A percentile compares a stretch with the other conserved stretches of the same genome.
phyloP scores from a whole-genome alignment of 2,797 vertebrate species.

The Rousettus madagascariensis region DNA sequence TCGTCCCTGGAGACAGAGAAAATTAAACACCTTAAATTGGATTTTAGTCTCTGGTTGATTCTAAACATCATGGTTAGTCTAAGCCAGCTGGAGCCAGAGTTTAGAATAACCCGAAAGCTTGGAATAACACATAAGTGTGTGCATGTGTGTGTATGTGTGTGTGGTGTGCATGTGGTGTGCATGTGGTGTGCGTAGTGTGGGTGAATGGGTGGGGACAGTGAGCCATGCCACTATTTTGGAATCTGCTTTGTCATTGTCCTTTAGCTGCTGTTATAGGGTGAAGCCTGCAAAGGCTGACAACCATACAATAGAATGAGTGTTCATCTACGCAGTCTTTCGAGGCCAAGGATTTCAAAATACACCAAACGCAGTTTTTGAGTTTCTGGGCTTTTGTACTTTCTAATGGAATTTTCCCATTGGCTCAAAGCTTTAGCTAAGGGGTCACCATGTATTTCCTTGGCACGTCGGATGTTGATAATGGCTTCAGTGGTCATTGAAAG shows the following conservation, averaged over 20 bases:
- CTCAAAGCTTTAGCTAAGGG: neutral
- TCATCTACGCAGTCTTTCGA: neutral
- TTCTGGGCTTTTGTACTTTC: neutral
- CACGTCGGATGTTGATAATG: neutral
- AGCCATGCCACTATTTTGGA: neutral
- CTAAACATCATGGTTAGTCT: conserved; percentile 32
- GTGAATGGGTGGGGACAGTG: neutral
- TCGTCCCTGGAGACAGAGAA: conserved; percentile 9
- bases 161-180: neutral
- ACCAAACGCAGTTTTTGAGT: neutral
- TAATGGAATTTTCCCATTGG: neutral
- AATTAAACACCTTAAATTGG: conserved; percentile 55
- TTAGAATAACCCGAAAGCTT: conserved; percentile 24
- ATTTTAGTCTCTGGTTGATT: conserved; percentile 37
- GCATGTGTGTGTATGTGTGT: neutral
- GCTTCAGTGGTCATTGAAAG: neutral
- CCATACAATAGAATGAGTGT: neutral
- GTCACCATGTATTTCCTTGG: neutral
- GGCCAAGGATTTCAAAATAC: neutral
- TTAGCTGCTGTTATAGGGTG: neutral
- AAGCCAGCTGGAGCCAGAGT: neutral
- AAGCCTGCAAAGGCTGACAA: neutral
- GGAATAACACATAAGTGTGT: neutral
- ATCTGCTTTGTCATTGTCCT: neutral
- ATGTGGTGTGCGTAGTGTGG: neutral